Evolutionary conservation across 2,888 invertebrate genomes (phyloP).

Genomic region (Eurois occulta): DNA sequence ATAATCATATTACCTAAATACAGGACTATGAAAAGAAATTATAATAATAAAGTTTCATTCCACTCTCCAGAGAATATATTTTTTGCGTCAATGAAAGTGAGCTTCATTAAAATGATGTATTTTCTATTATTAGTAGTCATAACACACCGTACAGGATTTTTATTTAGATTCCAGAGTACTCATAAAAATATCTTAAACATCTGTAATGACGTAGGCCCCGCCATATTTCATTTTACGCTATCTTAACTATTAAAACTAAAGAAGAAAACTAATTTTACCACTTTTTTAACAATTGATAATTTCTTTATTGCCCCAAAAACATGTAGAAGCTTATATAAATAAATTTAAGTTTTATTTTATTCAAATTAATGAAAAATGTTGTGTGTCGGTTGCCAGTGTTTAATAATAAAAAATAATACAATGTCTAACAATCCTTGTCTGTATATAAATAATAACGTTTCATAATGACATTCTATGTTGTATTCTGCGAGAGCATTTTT

Average conservation of each 20-base stretch:
- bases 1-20: background rate
- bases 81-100: background rate
- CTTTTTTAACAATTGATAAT: slow-evolving; percentile 31
- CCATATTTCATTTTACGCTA: slow-evolving; percentile 25
- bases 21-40: background rate
- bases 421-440: background rate
- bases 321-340: slow-evolving; percentile 11
- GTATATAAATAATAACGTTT: slow-evolving; percentile 28
- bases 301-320: slow-evolving; percentile 34
- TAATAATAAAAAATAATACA: slow-evolving; percentile 12
- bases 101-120: background rate
- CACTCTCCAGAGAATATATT: background rate
- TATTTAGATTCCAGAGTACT: slow-evolving; percentile 3
- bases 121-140: background rate
- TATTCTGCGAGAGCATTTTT: slow-evolving; percentile 5
- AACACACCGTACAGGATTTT: background rate
- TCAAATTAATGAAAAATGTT: slow-evolving; percentile 12
- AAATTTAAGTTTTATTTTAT: background rate
- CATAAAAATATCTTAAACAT: slow-evolving; percentile 28
- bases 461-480: slow-evolving; percentile 25
- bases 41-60: too few relatives aligned
- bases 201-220: background rate
- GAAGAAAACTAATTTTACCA: slow-evolving; percentile 6
- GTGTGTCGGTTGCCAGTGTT: background rate
- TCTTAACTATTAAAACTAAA: background rate